Percentiles rank a stretch among this genome's conserved stretches.
phyloP scores from a whole-genome alignment of 2,113 vertebrate genomes.

The Menura novaehollandiae region DNA sequence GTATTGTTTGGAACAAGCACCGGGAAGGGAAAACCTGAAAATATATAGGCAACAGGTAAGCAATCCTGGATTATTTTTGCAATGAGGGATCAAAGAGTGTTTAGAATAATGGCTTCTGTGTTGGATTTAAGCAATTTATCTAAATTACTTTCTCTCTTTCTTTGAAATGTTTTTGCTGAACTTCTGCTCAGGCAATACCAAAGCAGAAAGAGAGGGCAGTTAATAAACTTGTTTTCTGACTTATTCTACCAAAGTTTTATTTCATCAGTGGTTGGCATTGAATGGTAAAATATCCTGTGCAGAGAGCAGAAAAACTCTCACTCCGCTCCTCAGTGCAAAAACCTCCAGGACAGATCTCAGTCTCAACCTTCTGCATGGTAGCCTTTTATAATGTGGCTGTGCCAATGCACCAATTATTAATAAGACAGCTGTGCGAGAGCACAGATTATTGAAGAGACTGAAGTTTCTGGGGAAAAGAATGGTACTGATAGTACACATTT shows the following conservation, averaged over 20 bases:
- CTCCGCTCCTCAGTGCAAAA: background rate
- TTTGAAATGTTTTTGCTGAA: background rate
- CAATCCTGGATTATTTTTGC: background rate
- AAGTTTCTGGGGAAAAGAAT: fast-evolving
- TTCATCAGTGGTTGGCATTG: background rate
- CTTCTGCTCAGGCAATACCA: background rate
- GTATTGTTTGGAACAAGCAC: background rate
- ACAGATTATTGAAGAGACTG: background rate
- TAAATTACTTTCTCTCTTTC: background rate
- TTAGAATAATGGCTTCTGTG: background rate
- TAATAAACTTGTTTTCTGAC: background rate
- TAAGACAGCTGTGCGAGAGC: background rate
- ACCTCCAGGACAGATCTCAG: background rate
- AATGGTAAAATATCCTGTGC: background rate
- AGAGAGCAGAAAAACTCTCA: background rate
- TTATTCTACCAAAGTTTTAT: background rate
- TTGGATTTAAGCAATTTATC: background rate
- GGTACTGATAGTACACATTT: background rate
- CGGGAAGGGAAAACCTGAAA: background rate
- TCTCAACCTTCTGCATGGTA: background rate
- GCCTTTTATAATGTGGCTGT: background rate
- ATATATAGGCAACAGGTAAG: background rate
- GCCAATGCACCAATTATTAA: background rate
- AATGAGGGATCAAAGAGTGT: background rate
- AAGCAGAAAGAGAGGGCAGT: background rate